These are phyloP conservation scores for Anneissia japonica DNA, from an alignment of 35 echinoderm and acorn worm genomes.

Conservation along the genomic window DNA sequence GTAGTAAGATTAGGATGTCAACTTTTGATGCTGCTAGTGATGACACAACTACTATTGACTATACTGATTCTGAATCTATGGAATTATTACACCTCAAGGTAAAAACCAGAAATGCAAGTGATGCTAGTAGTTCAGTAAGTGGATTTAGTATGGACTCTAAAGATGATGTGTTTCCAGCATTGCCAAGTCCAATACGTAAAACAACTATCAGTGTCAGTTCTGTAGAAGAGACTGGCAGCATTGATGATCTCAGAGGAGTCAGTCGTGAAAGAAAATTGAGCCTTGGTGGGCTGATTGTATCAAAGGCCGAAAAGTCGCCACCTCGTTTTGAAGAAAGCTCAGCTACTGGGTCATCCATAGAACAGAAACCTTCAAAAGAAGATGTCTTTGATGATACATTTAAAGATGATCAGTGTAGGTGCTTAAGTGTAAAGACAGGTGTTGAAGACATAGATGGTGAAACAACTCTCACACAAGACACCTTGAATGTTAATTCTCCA, in stretches of 20 bases:
- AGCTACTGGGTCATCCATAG: too few species aligned
- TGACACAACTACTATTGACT: too few species aligned
- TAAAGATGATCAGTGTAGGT: too few species aligned
- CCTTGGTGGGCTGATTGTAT: neutral
- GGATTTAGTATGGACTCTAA: neutral
- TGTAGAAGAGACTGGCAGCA: neutral
- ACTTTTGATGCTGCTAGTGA: too few species aligned
- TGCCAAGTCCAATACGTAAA: neutral
- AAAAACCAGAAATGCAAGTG: neutral
- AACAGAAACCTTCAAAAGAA: too few species aligned
- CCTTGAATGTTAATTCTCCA: neutral
- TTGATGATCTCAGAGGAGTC: neutral
- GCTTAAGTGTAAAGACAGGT: too few species aligned
- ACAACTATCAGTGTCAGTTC: neutral
- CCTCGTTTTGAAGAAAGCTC: too few species aligned
- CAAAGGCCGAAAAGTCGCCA: neutral
- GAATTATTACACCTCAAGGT: neutral
- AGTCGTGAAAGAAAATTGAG: neutral
- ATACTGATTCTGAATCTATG: neutral
- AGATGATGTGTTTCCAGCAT: neutral
- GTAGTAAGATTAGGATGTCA: too few species aligned
- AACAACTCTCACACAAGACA: neutral
- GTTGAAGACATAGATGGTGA: neutral
- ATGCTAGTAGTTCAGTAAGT: neutral
- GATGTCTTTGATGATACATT: too few species aligned